Evolutionary conservation across 2,888 invertebrate species (phyloP), one percentile per base, ranked within the genome.

Genomic region (Eudemis profundana): DNA sequence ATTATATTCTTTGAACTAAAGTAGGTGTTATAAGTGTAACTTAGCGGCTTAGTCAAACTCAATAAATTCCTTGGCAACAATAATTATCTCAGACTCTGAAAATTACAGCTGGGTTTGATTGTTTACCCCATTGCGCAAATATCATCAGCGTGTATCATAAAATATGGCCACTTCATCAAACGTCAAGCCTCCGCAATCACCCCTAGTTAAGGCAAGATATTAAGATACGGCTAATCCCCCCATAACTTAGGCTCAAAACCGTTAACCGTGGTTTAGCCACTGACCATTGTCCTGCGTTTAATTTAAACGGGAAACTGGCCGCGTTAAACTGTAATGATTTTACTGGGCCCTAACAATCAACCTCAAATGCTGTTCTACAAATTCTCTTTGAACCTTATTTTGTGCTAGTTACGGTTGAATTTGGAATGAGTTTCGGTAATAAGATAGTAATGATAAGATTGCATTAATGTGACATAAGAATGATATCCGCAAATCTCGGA

Each of bases 261-360:
- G 86, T 86, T 86, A 85, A 85, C 81, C 78, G 81, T 76, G 78
- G 81, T 86, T 82, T 78, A 81, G 82, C 81, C 81, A 74, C 86
- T 90, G 90, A 90, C 91, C 91, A 90, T 90, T 90, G 90, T 91
- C 90, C 90, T 85, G 82, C 81, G 85, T 89, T 90, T 90, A 90
- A 92, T 86, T 92, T 90, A 90, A 89, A 89, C 88, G 82, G 85
- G 79, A 77, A 77, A 78, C 73, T 67, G 66, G 74, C 74, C 69
- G 72, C 77, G 79, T 78, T 73, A 71, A 68, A 69, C 73, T 70
- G 81, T 89, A 91, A 90, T 90, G 87, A 90, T 89, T 90, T 87
- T 84, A 83, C 82, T 82, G 79, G 78, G 78, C 74, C 77, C 70
- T 66, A 57, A 59, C n/a, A n/a, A 44, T 21, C 40, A 23, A 53